Evolutionary conservation across 2,797 vertebrate genomes (phyloP), one percentile per base, ranked within the genome.

Genomic region (Catamblyrhynchus diadema): DNA sequence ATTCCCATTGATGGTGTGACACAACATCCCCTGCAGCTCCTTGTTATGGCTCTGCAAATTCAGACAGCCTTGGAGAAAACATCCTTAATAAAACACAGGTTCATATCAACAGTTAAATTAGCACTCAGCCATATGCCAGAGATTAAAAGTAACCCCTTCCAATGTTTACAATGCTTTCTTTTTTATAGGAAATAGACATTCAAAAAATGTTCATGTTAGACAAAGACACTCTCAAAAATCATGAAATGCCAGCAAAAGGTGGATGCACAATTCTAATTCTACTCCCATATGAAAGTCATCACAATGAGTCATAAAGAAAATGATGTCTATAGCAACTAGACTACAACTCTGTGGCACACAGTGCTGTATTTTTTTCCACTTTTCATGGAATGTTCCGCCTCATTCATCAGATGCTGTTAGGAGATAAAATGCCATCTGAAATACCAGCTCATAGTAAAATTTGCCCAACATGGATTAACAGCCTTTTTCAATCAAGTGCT

Each of bases 241-340:
- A 92, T 32, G 50, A 94, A 90, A 93, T 73, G 85, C 59, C 84
- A 94, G 65, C 56, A 86, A 73, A 95, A 92, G 69, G 66, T 84
- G 62, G 69, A 91, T 72, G 51, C 14, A 75, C 72, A 78, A 56
- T 85, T 94, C 88, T 75, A 96, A 89, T 89, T 93, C 87, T 79
- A 69, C 59, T 88, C 62, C 79, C 79, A 90, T 75, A 84, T 66
- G 84, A 87, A 88, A 95, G 47, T 95, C 91, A 97, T 81, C 82
- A 39, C 3, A 57, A 83, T 95, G 94, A 96, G 70, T 96, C 96
- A 96, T 74, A 88, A 93, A 87, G 65, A 86, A 92, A 97, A 90
- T 16, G 27, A 96, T 86, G 85, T 85, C 66, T 94, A 88, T 57
- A 94, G 80, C 87, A 93, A 90, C 59, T 6, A 77, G 66, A 74